A percentile compares a stretch with the other conserved stretches of the same genome.
These are phyloP conservation scores for Mantis religiosa DNA, from an alignment of 2,888 invertebrate genomes.

Conservation along the genomic window DNA sequence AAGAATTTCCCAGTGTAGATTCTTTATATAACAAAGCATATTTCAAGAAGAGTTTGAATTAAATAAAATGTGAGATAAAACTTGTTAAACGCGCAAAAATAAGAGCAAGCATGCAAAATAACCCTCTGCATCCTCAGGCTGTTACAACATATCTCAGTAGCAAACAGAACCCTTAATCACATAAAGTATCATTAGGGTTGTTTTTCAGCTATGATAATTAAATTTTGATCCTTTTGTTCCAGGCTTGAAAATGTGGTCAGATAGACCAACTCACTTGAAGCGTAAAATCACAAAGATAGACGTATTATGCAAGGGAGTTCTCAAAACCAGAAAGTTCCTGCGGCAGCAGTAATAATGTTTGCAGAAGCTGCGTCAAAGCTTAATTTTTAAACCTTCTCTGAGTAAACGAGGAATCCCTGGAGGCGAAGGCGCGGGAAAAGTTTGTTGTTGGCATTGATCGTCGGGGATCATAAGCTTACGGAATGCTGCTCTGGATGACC, in stretches of 20 bases:
- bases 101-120: not conserved
- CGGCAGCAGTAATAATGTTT: not conserved
- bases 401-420: not conserved
- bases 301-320: not conserved
- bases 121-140: not conserved
- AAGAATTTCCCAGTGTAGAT: no score
- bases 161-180: not conserved
- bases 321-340: not conserved
- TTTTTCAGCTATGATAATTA: not conserved
- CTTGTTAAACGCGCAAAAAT: not conserved
- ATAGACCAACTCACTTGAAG: not conserved
- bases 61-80: not conserved
- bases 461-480: not conserved
- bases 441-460: not conserved
- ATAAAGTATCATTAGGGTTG: not conserved
- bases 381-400: not conserved
- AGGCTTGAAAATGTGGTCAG: not conserved
- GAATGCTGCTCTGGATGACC: not conserved
- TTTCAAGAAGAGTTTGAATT: not conserved
- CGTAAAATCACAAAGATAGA: not conserved
- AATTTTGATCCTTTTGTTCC: not conserved
- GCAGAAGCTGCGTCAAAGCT: not conserved
- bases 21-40: not conserved
- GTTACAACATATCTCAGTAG: not conserved
- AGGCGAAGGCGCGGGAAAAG: not conserved